Evolutionary conservation across 2,888 invertebrate species (phyloP).

Genomic region (Cephus rjabovi): DNA sequence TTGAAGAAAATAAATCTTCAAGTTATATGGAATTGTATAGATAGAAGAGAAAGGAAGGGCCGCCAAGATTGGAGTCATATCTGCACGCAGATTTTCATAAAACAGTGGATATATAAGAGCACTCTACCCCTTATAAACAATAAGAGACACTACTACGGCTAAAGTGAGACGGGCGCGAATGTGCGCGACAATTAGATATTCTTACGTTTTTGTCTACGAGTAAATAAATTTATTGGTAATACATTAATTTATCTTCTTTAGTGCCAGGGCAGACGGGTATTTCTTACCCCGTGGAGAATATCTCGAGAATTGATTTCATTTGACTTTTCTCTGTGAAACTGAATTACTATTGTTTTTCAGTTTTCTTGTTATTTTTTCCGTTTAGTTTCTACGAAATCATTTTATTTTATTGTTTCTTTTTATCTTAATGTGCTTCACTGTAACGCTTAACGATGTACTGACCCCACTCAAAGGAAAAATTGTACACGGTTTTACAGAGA

Average conservation of each 20-base stretch:
- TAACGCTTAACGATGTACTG: constrained; percentile 25
- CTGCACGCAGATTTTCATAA: not conserved
- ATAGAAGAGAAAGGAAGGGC: not conserved
- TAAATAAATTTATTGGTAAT: constrained; percentile 34
- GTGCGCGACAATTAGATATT: constrained; percentile 49
- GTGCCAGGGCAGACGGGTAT: constrained; percentile 50
- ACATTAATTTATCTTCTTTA: constrained; percentile 49
- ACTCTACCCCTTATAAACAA: not conserved
- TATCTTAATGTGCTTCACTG: not conserved
- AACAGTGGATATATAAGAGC: not conserved
- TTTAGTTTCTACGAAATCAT: not conserved
- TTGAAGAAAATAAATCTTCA: not conserved
- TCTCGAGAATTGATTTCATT: constrained; percentile 1
- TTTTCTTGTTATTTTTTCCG: not conserved
- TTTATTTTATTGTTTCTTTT: not conserved
- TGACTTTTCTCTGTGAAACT: not conserved
- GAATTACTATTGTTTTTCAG: not conserved
- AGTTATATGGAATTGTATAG: not conserved
- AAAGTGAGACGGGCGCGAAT: constrained; percentile 46
- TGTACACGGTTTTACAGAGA: constrained; percentile 17
- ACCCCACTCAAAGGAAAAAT: constrained; percentile 31
- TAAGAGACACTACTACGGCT: constrained; percentile 15
- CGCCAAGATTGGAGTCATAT: not conserved
- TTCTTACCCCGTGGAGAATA: constrained; percentile 31
- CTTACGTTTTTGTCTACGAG: constrained; percentile 17